Evolutionary conservation across 2,113 vertebrate genomes (phyloP).

Genomic region (Trichomycterus rosablanca): DNA sequence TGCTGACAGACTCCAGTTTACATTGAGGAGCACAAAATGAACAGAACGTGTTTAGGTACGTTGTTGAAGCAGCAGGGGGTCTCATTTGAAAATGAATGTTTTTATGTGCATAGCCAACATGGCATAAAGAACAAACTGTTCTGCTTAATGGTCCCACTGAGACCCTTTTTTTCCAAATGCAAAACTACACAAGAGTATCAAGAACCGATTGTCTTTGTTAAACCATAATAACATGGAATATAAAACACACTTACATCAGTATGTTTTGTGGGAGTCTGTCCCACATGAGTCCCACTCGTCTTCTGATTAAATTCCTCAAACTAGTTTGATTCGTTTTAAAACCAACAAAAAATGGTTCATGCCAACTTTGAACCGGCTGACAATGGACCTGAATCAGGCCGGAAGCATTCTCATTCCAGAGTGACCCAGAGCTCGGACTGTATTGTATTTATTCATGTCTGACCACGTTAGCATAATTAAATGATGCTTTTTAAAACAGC

Average conservation of each 20-base stretch:
- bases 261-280: too few species aligned
- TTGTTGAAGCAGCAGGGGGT: constrained; percentile 2
- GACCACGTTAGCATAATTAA: constrained; percentile 3
- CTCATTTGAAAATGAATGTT: neutral
- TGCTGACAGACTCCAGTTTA: constrained; percentile 14
- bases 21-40: constrained; percentile 12
- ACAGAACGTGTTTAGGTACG: constrained; percentile 3
- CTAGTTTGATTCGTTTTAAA: too few species aligned
- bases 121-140: constrained; percentile 3
- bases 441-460: constrained; percentile 2
- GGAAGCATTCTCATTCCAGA: neutral
- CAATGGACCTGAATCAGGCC: constrained; percentile 3
- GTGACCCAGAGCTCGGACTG: constrained; percentile 8
- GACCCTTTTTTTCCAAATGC: too few species aligned
- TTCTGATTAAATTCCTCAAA: too few species aligned
- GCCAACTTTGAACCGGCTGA: neutral
- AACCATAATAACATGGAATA: too few species aligned
- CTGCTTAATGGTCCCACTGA: neutral
- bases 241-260: too few species aligned
- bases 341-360: neutral
- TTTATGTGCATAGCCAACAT: neutral
- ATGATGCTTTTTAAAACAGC: neutral
- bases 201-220: too few species aligned
- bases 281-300: too few species aligned
- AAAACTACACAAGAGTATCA: too few species aligned